phyloP scores from a whole-genome alignment of 2,113 vertebrate genomes.

The Sterrhoptilus dennistouni region DNA sequence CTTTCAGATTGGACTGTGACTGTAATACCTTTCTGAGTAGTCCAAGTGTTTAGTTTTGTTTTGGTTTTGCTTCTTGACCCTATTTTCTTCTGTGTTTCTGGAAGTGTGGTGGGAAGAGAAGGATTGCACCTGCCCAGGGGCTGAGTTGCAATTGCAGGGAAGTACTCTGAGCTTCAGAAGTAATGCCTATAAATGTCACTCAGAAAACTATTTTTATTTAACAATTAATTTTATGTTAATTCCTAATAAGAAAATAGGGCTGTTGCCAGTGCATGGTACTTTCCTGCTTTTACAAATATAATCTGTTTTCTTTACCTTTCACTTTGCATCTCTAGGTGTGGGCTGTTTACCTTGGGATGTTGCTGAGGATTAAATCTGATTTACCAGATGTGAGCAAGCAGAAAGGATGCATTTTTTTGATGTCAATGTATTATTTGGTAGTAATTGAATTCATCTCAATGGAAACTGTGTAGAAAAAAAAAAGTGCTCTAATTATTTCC shows the following conservation, averaged over 20 bases:
- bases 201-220: not conserved
- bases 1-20: not conserved
- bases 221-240: not conserved
- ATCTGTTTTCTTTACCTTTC: not conserved
- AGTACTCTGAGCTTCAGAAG: not conserved
- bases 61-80: not conserved
- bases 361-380: not conserved
- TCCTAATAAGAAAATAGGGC: not conserved
- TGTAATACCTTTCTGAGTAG: fast-evolving
- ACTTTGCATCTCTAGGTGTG: not conserved
- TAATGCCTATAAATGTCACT: not conserved
- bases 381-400: not conserved
- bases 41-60: not conserved
- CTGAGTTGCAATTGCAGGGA: not conserved
- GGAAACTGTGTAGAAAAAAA: not conserved
- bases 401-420: not conserved
- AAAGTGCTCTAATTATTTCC: not conserved
- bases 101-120: not conserved
- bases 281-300: not conserved
- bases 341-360: not conserved
- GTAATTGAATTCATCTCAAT: not conserved
- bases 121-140: fast-evolving
- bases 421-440: not conserved
- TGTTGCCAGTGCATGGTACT: fast-evolving
- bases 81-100: not conserved